A percentile compares a stretch with the other conserved stretches of the same genome.
Conservation (phyloP, 2,888 invertebrate genomes). For the Ophion slaviceki region DNA sequence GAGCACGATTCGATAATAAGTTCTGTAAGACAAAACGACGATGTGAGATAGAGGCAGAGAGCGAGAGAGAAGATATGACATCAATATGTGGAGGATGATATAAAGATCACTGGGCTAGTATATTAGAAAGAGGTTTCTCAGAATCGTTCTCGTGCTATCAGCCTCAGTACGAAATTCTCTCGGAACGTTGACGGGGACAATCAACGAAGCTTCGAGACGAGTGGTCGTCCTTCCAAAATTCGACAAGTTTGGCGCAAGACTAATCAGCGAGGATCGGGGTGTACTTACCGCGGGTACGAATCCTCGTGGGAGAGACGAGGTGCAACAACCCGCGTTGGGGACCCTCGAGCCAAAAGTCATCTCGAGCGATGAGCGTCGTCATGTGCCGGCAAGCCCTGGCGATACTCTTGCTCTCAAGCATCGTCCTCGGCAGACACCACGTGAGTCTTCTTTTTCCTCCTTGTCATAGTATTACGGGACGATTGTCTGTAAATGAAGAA, state of each 20-base stretch:
- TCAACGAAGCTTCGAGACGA: slow-evolving; percentile 57
- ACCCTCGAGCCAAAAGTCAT: not conserved
- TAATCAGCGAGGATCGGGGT: not conserved
- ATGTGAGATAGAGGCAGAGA: slow-evolving; percentile 14
- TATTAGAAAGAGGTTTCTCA: slow-evolving; percentile 53
- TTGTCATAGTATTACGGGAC: not conserved
- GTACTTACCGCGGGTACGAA: slow-evolving; percentile 70
- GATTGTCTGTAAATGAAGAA: too few species aligned
- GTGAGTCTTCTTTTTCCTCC: slow-evolving; percentile 70
- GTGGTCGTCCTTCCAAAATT: slow-evolving; percentile 37
- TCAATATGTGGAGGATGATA: slow-evolving; percentile 29
- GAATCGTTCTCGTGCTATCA: slow-evolving; percentile 59
- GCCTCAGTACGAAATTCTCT: slow-evolving; percentile 40
- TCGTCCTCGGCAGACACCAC: slow-evolving; percentile 68
- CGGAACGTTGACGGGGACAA: slow-evolving; percentile 34
- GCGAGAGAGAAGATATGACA: slow-evolving; percentile 21
- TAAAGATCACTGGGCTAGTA: slow-evolving; percentile 57
- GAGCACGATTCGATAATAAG: slow-evolving; percentile 43
- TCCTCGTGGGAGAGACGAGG: slow-evolving; percentile 61
- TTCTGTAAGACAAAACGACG: slow-evolving; percentile 42
- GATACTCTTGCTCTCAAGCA: slow-evolving; percentile 68
- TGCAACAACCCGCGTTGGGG: not conserved
- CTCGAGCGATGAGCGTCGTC: slow-evolving; percentile 60
- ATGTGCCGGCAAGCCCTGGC: slow-evolving; percentile 72
- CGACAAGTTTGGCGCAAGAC: slow-evolving; percentile 62